Percentiles rank a stretch among this genome's conserved stretches.
These are phyloP conservation scores for Enteromius viviparus DNA, from an alignment of 2,797 vertebrate species.

Conservation along the genomic window DNA sequence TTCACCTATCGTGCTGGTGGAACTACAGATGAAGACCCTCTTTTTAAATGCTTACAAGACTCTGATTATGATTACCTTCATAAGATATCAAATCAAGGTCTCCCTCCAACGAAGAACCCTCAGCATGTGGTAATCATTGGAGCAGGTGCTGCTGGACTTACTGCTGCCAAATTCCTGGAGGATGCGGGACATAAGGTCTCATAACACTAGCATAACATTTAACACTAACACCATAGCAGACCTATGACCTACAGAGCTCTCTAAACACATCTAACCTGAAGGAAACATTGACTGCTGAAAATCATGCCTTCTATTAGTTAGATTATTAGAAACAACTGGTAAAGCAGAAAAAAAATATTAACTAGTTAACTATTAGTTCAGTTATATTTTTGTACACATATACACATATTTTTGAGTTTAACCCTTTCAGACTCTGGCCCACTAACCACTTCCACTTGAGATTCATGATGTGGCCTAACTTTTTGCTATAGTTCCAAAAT, in stretches of 20 bases:
- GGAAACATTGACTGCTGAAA: neutral
- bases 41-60: conserved; percentile 80
- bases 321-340: neutral
- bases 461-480: neutral
- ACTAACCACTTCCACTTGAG: conserved; percentile 2
- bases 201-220: neutral
- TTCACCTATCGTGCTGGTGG: conserved; percentile 60
- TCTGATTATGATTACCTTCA: conserved; percentile 81
- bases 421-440: neutral
- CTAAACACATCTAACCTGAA: neutral
- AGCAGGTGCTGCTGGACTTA: conserved; percentile 79
- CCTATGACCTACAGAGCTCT: neutral
- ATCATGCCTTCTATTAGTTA: neutral
- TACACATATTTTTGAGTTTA: neutral
- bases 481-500: neutral
- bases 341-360: neutral
- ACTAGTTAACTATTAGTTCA: neutral
- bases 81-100: conserved; percentile 74
- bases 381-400: neutral
- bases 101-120: conserved; percentile 72
- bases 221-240: neutral
- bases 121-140: conserved; percentile 74
- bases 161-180: conserved; percentile 78
- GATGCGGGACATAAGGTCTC: conserved; percentile 79
- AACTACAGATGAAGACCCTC: conserved; percentile 66